A percentile compares a stretch with the other conserved stretches of the same genome.
These are phyloP conservation scores for Bufo bufo DNA, from an alignment of 2,113 vertebrate species.

Conservation along the genomic window DNA sequence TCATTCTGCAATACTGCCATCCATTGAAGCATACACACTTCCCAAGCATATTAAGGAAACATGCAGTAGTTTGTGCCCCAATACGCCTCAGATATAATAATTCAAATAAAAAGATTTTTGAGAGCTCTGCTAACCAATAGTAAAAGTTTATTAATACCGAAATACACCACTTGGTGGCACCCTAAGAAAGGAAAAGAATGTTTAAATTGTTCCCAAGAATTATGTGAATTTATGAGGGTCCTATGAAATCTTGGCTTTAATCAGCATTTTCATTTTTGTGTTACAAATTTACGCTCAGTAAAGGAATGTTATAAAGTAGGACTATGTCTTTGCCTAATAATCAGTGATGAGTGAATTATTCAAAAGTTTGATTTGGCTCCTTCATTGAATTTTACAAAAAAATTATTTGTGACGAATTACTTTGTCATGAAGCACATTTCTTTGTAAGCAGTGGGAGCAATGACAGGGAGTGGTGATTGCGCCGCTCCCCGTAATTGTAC, in stretches of 20 bases:
- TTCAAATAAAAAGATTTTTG: neutral
- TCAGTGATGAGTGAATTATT: too few relatives aligned
- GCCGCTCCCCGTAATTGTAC: too few relatives aligned
- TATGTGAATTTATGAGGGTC: neutral
- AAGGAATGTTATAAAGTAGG: neutral
- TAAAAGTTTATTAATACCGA: neutral
- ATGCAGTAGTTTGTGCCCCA: too few relatives aligned
- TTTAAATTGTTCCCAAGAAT: neutral
- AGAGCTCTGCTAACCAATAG: neutral
- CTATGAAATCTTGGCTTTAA: neutral
- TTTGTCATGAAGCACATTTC: too few relatives aligned
- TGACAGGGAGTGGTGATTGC: too few relatives aligned
- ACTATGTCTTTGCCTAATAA: neutral
- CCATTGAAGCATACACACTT: too few relatives aligned
- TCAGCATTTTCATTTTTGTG: neutral
- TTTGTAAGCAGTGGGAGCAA: too few relatives aligned
- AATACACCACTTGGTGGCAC: constrained; percentile 31
- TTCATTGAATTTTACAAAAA: too few relatives aligned
- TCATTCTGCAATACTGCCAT: too few relatives aligned
- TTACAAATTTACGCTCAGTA: neutral
- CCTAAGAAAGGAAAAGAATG: constrained; percentile 16
- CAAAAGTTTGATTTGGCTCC: too few relatives aligned
- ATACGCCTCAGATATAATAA: neutral
- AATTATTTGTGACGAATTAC: too few relatives aligned
- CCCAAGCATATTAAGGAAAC: too few relatives aligned